Conservation (phyloP, 2,113 vertebrate genomes). For the Myotis brandtii region DNA sequence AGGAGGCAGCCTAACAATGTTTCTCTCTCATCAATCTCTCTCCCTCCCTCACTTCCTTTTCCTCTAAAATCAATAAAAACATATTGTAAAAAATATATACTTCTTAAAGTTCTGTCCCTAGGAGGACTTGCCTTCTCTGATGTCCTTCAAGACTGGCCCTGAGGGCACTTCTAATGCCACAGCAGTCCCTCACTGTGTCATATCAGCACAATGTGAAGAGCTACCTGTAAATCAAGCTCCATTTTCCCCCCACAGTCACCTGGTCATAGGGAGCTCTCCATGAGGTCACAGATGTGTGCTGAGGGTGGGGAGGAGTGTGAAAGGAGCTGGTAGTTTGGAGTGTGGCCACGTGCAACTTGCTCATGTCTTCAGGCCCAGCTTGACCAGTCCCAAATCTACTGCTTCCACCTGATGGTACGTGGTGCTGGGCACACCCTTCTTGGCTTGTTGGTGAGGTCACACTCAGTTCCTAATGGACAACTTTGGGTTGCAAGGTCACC, state of each 20-base stretch:
- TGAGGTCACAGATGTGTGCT: neutral
- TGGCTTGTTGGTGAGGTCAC: neutral
- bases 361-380: neutral
- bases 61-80: too few species aligned
- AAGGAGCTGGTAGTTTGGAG: neutral
- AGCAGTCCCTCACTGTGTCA: neutral
- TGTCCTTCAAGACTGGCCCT: neutral
- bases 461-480: neutral
- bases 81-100: too few species aligned
- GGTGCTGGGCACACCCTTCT: neutral
- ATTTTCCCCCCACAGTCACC: neutral
- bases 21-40: too few species aligned
- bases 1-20: too few species aligned
- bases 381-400: neutral
- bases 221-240: neutral
- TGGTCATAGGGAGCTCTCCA: neutral
- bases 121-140: neutral
- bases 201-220: neutral
- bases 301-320: rapidly evolving
- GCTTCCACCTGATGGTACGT: rapidly evolving
- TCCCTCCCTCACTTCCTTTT: too few species aligned
- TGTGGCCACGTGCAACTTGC: neutral
- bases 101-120: neutral
- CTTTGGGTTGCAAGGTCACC: neutral
- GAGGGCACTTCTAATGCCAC: neutral